Evolutionary conservation across 2,113 vertebrate species (phyloP), one percentile per base, ranked within the genome.

Genomic region (Ivindomyrus marchei): DNA sequence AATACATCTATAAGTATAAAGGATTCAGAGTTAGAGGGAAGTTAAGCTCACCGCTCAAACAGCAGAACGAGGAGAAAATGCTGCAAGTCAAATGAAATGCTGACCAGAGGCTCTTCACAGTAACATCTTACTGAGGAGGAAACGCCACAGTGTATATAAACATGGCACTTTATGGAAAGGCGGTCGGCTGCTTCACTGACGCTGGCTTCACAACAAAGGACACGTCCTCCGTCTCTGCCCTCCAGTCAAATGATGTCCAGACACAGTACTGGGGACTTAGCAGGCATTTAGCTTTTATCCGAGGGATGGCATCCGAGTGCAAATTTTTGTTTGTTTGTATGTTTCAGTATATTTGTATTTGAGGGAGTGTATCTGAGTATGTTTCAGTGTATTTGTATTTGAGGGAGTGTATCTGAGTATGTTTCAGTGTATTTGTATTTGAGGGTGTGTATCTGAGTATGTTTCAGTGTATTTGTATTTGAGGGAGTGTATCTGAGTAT

Each of bases 1-100:
- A 89, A 85, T 83, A 89, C 4, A 62, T 5, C 52, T 85, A 89
- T 58, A 24, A 58, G 83, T 58, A 39, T 27, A 19, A 89, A 89
- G 17, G 83, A 52, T 56, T 24, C 36, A 46, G 50, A 53, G 70
- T 84, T 53, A 62, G 39, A 46, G 36, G 39, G 21, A 62, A 49
- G 31, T 27, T 85, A 45, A 85, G 50, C 62, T 89, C 9, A 46
- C 36, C n/a, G 17, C 50, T 36, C 77, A 85, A 19, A 58, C 39
- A 42, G 2, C 24, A 15, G 39, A 84, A 31, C 4, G 66, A 24
- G 2, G 11, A 85, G n/a, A 66, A 74, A 87, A 27, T 70, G 58
- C 27, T 39, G 56, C 4, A 2, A 66, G 45, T 47, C 53, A 74
- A 90, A 90, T 87, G 36, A 70, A 87, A 70, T 70, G 42, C 21